These are phyloP conservation scores for Eupithecia pulchellata DNA, from an alignment of 2,888 invertebrate species.

Conservation along the genomic window DNA sequence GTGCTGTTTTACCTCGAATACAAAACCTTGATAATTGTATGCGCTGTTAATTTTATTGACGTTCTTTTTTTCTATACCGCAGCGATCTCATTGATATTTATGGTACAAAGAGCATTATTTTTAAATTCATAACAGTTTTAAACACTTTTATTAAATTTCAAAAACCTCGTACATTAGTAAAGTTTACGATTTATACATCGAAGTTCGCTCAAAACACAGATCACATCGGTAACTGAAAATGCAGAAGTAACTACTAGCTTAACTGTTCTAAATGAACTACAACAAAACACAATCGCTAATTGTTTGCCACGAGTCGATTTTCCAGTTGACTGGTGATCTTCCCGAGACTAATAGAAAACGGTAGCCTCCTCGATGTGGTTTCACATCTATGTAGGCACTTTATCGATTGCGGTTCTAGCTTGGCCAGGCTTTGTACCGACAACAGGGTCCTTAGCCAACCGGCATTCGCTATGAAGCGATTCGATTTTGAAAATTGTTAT, in stretches of 20 bases:
- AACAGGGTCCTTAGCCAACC: background rate
- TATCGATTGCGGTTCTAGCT: slow-evolving; percentile 22
- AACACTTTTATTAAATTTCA: no score
- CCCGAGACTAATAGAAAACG: slow-evolving; percentile 27
- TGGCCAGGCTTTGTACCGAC: slow-evolving; percentile 3
- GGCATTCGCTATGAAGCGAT: no score
- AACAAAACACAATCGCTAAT: slow-evolving; percentile 43
- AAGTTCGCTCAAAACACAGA: background rate
- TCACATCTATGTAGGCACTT: slow-evolving; percentile 13
- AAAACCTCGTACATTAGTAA: no score
- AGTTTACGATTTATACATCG: background rate
- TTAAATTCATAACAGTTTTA: no score
- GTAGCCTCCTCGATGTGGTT: slow-evolving; percentile 22
- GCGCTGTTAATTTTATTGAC: no score
- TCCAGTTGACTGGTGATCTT: slow-evolving; percentile 44
- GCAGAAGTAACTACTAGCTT: background rate
- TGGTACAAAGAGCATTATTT: no score
- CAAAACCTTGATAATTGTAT: no score
- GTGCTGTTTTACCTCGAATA: no score
- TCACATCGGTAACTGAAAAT: background rate
- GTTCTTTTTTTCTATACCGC: no score
- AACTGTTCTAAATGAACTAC: slow-evolving; percentile 8
- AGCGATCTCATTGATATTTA: no score
- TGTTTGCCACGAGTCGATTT: slow-evolving; percentile 47
- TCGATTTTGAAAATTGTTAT: no score